A percentile compares a stretch with the other conserved stretches of the same genome.
Evolutionary conservation across 2,888 invertebrate species (phyloP).

Genomic region (Phengaris alcon): DNA sequence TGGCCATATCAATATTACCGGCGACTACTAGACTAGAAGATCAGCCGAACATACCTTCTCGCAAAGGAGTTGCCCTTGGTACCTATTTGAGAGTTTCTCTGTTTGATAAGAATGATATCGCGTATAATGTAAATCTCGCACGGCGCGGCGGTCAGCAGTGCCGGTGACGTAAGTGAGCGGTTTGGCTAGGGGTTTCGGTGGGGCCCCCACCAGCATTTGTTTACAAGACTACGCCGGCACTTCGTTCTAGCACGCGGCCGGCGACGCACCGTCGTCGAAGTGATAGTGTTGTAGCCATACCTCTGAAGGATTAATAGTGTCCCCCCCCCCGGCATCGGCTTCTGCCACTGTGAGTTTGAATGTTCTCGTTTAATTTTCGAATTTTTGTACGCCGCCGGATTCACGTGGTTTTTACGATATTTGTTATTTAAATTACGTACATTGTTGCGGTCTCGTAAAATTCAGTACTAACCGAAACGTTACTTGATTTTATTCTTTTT

Average conservation of each 20-base stretch:
- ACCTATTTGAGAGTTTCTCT: neutral
- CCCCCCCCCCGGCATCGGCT: conserved; percentile 13
- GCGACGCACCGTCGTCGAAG: conserved; percentile 56
- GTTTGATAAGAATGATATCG: conserved; percentile 1
- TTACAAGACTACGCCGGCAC: conserved; percentile 74
- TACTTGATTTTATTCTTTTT: too few relatives aligned
- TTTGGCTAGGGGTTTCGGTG: conserved; percentile 72
- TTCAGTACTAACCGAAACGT: too few relatives aligned
- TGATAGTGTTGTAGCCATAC: conserved; percentile 50
- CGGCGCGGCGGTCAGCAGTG: conserved; percentile 40
- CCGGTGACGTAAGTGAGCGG: conserved; percentile 74
- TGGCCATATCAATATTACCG: too few relatives aligned
- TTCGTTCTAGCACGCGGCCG: conserved; percentile 67
- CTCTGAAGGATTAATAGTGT: conserved; percentile 21
- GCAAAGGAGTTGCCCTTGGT: too few relatives aligned
- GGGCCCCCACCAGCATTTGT: conserved; percentile 77
- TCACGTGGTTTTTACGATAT: too few relatives aligned
- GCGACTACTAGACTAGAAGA: too few relatives aligned
- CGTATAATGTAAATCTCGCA: conserved; percentile 35
- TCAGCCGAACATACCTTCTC: too few relatives aligned
- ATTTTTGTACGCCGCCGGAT: neutral
- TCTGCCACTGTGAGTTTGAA: conserved; percentile 14
- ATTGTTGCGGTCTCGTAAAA: too few relatives aligned
- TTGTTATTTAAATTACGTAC: too few relatives aligned
- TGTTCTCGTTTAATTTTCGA: neutral